Base-by-base conservation (phyloP, 2,797 vertebrate genomes). In the Rhinogobio ventralis region DNA sequence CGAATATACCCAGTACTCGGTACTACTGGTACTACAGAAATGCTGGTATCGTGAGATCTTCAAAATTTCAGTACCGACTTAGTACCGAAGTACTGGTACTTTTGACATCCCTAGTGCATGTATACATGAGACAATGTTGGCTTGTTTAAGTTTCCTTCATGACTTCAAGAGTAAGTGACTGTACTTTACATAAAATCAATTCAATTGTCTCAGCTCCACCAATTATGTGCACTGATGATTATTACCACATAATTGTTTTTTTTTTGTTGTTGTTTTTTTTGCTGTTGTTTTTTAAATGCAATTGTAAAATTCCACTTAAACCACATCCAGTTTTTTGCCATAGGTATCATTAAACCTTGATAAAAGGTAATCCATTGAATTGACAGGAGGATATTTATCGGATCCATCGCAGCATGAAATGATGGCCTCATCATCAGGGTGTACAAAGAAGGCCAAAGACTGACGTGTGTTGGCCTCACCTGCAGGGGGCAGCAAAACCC, bases 381-480 rank as follows among this genome's bases (percentile, higher is more conserved):
- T 93, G 0, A 95, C 79, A 0, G 94, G 92, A 3, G 94, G 93
- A 79, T 95, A 95, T 86, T 93, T 96, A 90, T 91, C 73, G 2
- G 92, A 93, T 28, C 93, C 93, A 36, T 95, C 92, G 7, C 85
- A 94, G 87, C 94, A 95, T 46, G 68, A 89, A 80, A 96, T 90
- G 17, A 93, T 9, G 4, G 90, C 90, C 0, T 92, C 87, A 1
- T 95, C 76, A 20, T 95, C 94, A 0, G 95, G 94, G 0, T 95
- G 93, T 7, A 92, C 84, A 8, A 96, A 96, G 90, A 94, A 96
- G 11, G 86, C 94, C 86, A 95, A 2, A 53, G 92, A 94, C 90
- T 94, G 94, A 4, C 94, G 92, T 10, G 90, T 86, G 55, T 86
- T 83, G 46, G 23, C 14, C 86, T 92, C 89, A 51, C 92, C 93